Evolutionary conservation across 2,797 vertebrate genomes (phyloP), one percentile per base, ranked within the genome.

Genomic region (Eutrigla gurnardus): DNA sequence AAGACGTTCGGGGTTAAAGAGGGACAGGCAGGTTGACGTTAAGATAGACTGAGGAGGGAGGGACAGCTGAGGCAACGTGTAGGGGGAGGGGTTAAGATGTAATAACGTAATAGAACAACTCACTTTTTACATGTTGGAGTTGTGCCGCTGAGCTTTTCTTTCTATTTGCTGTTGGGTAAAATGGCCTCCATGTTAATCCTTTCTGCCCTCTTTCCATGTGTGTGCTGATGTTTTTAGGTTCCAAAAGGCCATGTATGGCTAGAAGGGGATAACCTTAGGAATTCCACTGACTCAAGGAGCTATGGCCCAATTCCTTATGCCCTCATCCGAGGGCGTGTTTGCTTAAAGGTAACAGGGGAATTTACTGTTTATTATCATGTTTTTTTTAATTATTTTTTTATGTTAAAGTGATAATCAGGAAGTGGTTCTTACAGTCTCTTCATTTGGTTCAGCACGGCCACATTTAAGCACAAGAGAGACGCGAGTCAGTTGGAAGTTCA

Each of bases 211-310:
- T 70, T 61, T 77, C 40, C 46, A 14, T 72, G 13, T 88, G 60
- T 77, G 33, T 80, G 72, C 14, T 71, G 45, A 57, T 84, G 61
- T 85, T 78, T 92, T 74, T 70, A 99, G 98, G 97, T 99, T 81
- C 98, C 98, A 80, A 96, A 93, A 92, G 98, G 98, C 86, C 97
- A 99, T 4, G 96, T 99, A 80, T 99, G 98, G 98, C 93, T 99
- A 81, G 97, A 99, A 96, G 98, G 98, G 73, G 98, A 99, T 92
- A 99, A 99, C 93, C 95, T 97, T 81, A 94, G 94, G 91, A 98
- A 99, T 91, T 99, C 98, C 84, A 95, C 95, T 77, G 98, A 99
- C 91, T 99, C 97, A 64, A 96, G 97, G 88, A 96, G 76, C 90
- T 99, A 98, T 7, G 98, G 98, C 81, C 96, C 98, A 81, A 84